Conservation (phyloP, 2,888 invertebrate species). For the Corbicula japonica region DNA sequence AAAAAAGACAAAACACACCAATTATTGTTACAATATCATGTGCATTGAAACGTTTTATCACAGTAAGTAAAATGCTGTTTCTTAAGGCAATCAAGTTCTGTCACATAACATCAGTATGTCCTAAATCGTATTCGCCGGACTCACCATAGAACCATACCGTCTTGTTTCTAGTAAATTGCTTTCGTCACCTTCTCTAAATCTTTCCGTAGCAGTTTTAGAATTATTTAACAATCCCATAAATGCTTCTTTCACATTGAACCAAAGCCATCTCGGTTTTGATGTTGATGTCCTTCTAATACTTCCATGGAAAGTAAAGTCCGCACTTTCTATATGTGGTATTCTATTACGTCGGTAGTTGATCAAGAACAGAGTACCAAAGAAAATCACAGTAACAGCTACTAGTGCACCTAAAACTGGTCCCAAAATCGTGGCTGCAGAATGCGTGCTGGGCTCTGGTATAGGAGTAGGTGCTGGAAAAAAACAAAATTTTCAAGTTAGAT, state of each 20-base stretch:
- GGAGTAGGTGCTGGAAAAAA: constrained; percentile 9
- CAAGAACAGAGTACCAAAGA: constrained; percentile 16
- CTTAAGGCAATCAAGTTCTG: no score
- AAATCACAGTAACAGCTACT: background rate
- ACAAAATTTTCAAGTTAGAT: background rate
- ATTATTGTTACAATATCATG: no score
- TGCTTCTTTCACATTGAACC: constrained; percentile 8
- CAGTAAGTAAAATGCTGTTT: no score
- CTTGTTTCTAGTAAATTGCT: background rate
- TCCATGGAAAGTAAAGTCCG: constrained; percentile 20
- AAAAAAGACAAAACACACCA: no score
- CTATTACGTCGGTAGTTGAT: background rate
- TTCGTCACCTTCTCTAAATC: background rate
- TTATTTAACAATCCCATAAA: background rate
- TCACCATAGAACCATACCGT: constrained; percentile 5
- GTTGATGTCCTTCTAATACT: constrained; percentile 15
- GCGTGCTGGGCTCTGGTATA: background rate
- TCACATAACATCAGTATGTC: no score
- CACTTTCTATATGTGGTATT: constrained; percentile 12
- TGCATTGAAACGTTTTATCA: no score
- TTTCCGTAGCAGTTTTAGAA: background rate
- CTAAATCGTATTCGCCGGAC: background rate
- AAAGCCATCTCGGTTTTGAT: constrained; percentile 9
- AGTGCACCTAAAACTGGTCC: constrained; percentile 13
- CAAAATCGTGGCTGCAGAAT: constrained; percentile 14